phyloP scores from a whole-genome alignment of 2,797 vertebrate genomes.

The Coracias cyanogaster region DNA sequence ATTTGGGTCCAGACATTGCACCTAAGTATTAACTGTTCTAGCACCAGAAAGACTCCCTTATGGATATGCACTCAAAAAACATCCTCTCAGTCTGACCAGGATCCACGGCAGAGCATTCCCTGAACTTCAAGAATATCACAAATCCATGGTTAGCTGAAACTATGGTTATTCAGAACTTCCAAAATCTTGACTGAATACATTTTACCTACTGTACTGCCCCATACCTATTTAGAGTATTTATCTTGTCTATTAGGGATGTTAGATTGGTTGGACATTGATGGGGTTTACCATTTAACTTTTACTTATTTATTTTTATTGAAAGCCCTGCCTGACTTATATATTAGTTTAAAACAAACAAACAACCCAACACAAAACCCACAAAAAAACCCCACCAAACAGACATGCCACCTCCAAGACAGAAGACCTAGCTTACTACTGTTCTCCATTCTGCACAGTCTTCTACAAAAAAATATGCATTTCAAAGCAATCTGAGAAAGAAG shows the following conservation, averaged over 20 bases:
- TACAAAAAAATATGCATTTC: not conserved
- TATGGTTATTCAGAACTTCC: not conserved
- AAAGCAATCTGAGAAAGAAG: not conserved
- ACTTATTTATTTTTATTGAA: not conserved
- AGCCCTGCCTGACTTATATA: not conserved
- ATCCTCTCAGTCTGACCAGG: not conserved
- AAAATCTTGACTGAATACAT: not conserved
- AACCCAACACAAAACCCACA: not conserved
- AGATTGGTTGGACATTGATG: not conserved
- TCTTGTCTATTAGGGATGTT: not conserved
- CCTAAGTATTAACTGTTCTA: not conserved
- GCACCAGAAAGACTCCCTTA: not conserved
- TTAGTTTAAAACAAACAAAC: not conserved
- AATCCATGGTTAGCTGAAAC: not conserved
- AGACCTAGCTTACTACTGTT: not conserved
- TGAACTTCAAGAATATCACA: not conserved
- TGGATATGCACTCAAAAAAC: not conserved
- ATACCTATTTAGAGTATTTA: not conserved
- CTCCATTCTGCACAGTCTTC: not conserved
- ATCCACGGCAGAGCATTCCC: not conserved
- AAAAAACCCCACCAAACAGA: not conserved
- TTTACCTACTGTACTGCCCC: not conserved
- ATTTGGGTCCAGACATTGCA: not conserved
- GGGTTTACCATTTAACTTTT: not conserved
- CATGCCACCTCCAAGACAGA: not conserved